Evolutionary conservation across 2,888 invertebrate species (phyloP).

Genomic region (Mesorhabditis belari): DNA sequence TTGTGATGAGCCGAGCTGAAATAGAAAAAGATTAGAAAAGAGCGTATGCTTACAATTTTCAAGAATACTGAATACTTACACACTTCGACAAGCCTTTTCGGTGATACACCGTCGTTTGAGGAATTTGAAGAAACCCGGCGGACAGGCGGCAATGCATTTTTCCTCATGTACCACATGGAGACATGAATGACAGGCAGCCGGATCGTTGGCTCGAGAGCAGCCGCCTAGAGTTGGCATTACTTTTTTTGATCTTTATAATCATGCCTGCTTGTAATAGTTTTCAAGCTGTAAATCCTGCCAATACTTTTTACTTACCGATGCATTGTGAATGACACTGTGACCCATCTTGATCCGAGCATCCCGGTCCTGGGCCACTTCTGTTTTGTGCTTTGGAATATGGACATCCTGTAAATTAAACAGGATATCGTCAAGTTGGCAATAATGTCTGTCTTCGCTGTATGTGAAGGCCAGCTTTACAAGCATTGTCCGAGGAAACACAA

Average conservation of each 20-base stretch:
- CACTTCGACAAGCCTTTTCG: slow-evolving; percentile 65
- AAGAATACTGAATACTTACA: slow-evolving; percentile 3
- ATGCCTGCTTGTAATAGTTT: too few species aligned
- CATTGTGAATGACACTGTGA: slow-evolving; percentile 72
- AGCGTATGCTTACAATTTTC: slow-evolving; percentile 8
- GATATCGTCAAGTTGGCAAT: too few species aligned
- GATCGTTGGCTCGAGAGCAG: slow-evolving; percentile 62
- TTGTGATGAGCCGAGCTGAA: slow-evolving; percentile 59
- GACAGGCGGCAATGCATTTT: slow-evolving; percentile 22
- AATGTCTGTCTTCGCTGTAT: too few species aligned
- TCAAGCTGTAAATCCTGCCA: too few species aligned
- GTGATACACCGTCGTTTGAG: slow-evolving; percentile 75
- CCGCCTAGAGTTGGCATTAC: slow-evolving; percentile 68
- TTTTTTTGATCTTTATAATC: too few species aligned
- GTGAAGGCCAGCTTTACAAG: too few species aligned
- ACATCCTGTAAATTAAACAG: slow-evolving; percentile 10
- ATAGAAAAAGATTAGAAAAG: too few species aligned
- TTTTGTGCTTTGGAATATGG: slow-evolving; percentile 3
- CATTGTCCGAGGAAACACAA: too few species aligned
- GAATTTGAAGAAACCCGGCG: slow-evolving; percentile 57
- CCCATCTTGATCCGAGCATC: slow-evolving; percentile 17
- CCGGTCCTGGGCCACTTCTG: slow-evolving; percentile 12
- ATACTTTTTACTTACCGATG: slow-evolving; percentile 54
- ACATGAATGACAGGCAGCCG: slow-evolving; percentile 71
- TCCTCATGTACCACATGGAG: slow-evolving; percentile 65